These are phyloP conservation scores for Ophion ellenae DNA, from an alignment of 2,888 invertebrate genomes.

Conservation along the genomic window DNA sequence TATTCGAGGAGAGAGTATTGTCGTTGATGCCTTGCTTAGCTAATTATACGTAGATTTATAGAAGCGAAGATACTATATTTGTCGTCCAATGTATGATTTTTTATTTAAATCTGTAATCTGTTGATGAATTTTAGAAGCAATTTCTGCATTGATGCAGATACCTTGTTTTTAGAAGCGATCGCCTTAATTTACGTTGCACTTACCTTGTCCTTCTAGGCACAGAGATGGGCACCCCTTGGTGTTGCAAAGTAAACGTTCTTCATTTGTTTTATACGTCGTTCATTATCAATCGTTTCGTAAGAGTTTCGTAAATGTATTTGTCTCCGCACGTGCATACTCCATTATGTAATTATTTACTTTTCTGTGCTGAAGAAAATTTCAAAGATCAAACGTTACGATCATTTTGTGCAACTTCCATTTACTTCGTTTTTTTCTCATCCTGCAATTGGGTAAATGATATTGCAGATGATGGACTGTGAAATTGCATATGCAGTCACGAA, in stretches of 20 bases:
- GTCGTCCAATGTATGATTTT: constrained; percentile 74
- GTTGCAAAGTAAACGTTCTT: background rate
- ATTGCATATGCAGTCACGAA: background rate
- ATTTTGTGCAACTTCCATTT: background rate
- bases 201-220: background rate
- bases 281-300: background rate
- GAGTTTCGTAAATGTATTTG: background rate
- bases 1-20: constrained; percentile 71
- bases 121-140: constrained; percentile 24
- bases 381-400: background rate
- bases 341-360: background rate
- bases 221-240: background rate
- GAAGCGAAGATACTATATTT: constrained; percentile 68
- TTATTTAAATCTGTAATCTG: constrained; percentile 9
- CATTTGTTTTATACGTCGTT: background rate
- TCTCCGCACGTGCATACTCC: background rate
- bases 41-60: constrained; percentile 74
- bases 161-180: constrained; percentile 12
- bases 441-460: background rate
- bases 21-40: constrained; percentile 79
- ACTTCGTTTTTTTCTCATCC: background rate
- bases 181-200: background rate
- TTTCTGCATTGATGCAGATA: constrained; percentile 21
- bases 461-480: background rate
- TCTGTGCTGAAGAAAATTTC: background rate